Evolutionary conservation across 2,888 invertebrate species (phyloP), one percentile per base, ranked within the genome.

Genomic region (Zaprionus bogoriensis): DNA sequence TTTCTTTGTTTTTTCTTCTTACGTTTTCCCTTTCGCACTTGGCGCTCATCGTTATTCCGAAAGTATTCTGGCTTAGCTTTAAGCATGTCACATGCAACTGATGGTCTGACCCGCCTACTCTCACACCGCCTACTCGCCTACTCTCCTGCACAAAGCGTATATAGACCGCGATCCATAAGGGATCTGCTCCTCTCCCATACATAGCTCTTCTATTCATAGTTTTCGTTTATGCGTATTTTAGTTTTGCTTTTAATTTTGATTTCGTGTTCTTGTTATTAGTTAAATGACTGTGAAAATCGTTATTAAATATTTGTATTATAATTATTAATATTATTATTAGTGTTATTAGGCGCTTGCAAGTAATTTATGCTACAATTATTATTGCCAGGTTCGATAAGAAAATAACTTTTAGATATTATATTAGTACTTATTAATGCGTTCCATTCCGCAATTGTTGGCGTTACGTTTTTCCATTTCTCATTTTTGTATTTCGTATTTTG

Each of bases 371-470:
- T 80, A 78, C 74, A 77, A 74, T 81, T 82, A 82, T 84, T 86
- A 87, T 86, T 86, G 86, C 87, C 86, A 84, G 75, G 68, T 78
- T 79, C 75, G 76, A 75, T 84, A 84, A 79, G 84, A 87, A 87
- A 87, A 83, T 81, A 77, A 74, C 48, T 67, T 67, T 74, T 39
- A 54, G 32, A 60, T 63, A 59, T 23, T n/a, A n/a, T n/a, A n/a
- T 10, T 42, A 12, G 28, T 51, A 55, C 48, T 48, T 42, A 42
- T 64, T 61, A 44, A 70, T 67, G 57, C 44, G 25, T 48, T 59
- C n/a, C n/a, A n/a, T 50, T 45, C 46, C n/a, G n/a, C 36, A 59
- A 66, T 38, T 70, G 47, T 50, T 46, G 66, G 47, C 64, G 48
- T 68, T 64, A 42, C n/a, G 2, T 17, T 47, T 23, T 53, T 19